These are phyloP conservation scores for Procambarus clarkii DNA, from an alignment of 1,140 invertebrate species.

Conservation along the genomic window DNA sequence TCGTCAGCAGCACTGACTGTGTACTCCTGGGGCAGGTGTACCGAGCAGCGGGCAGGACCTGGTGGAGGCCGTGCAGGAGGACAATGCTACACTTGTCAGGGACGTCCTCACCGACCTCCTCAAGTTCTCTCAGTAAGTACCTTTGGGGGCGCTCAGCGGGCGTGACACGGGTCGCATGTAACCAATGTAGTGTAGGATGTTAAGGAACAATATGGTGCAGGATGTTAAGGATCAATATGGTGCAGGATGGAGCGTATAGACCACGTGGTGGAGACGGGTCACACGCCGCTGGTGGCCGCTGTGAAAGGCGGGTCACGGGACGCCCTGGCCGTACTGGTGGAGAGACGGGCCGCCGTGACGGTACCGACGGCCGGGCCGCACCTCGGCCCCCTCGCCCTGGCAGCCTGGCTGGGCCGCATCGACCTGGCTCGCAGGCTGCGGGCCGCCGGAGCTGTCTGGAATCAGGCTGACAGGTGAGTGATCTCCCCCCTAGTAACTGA, in stretches of 20 bases:
- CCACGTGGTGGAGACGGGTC: constrained; percentile 45
- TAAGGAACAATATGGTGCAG: not conserved
- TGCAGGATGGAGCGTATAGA: constrained; percentile 53
- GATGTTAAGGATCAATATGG: not conserved
- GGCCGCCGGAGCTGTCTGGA: constrained; percentile 51
- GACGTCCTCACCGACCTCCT: constrained; percentile 43
- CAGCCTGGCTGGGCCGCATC: constrained; percentile 37
- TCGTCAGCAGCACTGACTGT: not conserved
- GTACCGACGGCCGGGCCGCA: constrained; percentile 42
- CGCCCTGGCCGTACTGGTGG: constrained; percentile 55
- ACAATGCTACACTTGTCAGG: constrained; percentile 44
- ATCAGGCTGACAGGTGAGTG: constrained; percentile 39
- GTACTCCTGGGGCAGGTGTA: not conserved
- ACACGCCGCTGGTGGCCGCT: constrained; percentile 49
- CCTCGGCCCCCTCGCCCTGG: constrained; percentile 45
- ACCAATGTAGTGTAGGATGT: not conserved
- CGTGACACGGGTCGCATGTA: not conserved
- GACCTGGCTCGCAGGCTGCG: constrained; percentile 47
- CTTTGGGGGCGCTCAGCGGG: not conserved
- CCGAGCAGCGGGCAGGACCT: constrained; percentile 40
- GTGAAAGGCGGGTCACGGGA: constrained; percentile 40
- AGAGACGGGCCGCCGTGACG: constrained; percentile 41
- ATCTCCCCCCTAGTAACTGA: too few species aligned
- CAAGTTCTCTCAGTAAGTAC: constrained; percentile 50
- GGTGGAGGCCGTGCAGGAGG: constrained; percentile 44